phyloP scores from a whole-genome alignment of 2,888 invertebrate species.

The Drosophila paranaensis region DNA sequence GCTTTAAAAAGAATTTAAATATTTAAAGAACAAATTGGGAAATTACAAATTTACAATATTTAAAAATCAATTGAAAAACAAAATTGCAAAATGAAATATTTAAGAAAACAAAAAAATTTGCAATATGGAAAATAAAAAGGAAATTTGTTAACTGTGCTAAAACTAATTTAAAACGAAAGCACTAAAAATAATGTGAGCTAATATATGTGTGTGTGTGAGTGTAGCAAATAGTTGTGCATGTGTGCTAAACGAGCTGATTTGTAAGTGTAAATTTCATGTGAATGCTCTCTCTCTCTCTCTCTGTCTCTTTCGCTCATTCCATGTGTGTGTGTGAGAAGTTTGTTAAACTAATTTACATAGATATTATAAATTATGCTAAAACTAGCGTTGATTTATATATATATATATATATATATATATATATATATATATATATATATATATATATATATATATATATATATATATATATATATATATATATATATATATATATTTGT shows the following conservation, averaged over 20 bases:
- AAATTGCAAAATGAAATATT: not conserved
- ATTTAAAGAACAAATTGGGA: no score
- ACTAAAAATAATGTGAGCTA: constrained; percentile 8
- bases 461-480: constrained; percentile 9
- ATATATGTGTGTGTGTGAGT: not conserved
- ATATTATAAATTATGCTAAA: constrained; percentile 66
- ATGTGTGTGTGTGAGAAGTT: constrained; percentile 7
- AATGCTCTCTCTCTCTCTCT: not conserved
- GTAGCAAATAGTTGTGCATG: constrained; percentile 2
- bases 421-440: constrained; percentile 16
- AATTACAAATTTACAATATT: no score
- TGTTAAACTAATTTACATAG: constrained; percentile 69
- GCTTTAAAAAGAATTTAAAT: no score
- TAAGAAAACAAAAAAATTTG: not conserved
- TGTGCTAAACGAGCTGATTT: constrained; percentile 6
- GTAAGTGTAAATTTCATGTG: constrained; percentile 2
- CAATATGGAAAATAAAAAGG: not conserved
- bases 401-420: constrained; percentile 1
- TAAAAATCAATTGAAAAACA: no score
- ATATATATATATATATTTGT: constrained; percentile 13
- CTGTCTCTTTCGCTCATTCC: not conserved
- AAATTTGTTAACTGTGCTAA: not conserved
- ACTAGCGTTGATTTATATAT: constrained; percentile 41
- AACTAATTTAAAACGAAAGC: constrained; percentile 21
- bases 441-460: constrained; percentile 15